A percentile compares a stretch with the other conserved stretches of the same genome.
These are phyloP conservation scores for Steinernema hermaphroditum DNA, from an alignment of 2,888 invertebrate species.

Conservation along the genomic window DNA sequence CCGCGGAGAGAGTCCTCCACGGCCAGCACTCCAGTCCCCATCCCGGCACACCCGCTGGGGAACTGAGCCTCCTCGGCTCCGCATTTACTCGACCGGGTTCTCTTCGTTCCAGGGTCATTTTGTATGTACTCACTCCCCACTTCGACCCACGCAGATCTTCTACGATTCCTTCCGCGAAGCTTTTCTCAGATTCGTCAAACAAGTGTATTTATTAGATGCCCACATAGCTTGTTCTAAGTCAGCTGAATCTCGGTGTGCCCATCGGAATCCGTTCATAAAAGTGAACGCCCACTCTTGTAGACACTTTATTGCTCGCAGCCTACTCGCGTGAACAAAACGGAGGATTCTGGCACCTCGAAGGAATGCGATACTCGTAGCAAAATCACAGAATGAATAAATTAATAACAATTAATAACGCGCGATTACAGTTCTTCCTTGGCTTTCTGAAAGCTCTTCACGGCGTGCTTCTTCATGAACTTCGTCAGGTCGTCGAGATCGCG, in stretches of 20 bases:
- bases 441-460: constrained; percentile 62
- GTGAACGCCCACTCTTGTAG: constrained; percentile 32
- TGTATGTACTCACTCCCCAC: background rate
- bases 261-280: constrained; percentile 28
- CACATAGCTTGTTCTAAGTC: constrained; percentile 27
- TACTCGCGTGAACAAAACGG: background rate
- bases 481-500: constrained; percentile 61
- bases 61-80: constrained; percentile 1
- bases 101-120: background rate
- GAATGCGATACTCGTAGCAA: constrained; percentile 23
- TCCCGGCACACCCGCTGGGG: constrained; percentile 14
- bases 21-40: constrained; percentile 4
- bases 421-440: constrained; percentile 61
- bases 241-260: constrained; percentile 29
- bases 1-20: constrained; percentile 1
- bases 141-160: background rate
- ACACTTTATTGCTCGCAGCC: constrained; percentile 7
- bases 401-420: background rate
- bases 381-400: constrained; percentile 12
- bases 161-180: constrained; percentile 20
- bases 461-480: constrained; percentile 62
- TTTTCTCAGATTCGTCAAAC: constrained; percentile 14
- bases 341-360: constrained; percentile 5
- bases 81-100: constrained; percentile 26
- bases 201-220: constrained; percentile 17